Evolutionary conservation across 2,113 vertebrate genomes (phyloP), one percentile per base, ranked within the genome.

Genomic region (Phyllopteryx taeniolatus): DNA sequence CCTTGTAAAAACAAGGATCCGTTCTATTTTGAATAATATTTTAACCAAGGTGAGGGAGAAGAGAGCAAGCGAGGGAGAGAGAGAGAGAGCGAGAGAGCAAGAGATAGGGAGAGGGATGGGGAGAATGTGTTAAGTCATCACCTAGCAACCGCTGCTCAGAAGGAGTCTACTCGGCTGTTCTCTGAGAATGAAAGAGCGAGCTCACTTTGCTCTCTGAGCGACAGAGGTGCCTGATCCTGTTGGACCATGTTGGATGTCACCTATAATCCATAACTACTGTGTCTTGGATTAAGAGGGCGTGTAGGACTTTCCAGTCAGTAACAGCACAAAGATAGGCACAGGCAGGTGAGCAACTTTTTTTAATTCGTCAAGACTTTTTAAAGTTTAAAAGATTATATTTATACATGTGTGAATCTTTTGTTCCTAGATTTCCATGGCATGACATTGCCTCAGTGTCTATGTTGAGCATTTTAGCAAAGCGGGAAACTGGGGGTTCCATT

Each of bases 141-240:
- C 90, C 91, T 91, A 90, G 87, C 92, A 90, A 83, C 92, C 91
- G 87, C 93, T 94, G 93, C 87, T 85, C 83, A 84, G 82, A 82
- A 89, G 87, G 90, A 91, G 83, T 81, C 81, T 85, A 85, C 73
- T 81, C 69, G 64, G 68, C 87, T 78, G 74, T 69, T 65, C 72
- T 71, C 44, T 31, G 39, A 6, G 75, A 53, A 73, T 73, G 67
- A 68, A 65, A 67, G 49, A 60, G 69, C 71, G 71, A 66, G 64
- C 61, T 78, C 59, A 14, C 78, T 62, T 68, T 71, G 75, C 73
- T 80, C 76, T 64, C 68, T 73, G 71, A 70, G 76, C 8, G 67
- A 63, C 51, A 0, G 46, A 62, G 51, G 67, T 61, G 44, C 71
- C 75, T 72, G 72, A 82, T 61, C 46, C 74, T 75, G 64, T 35